Evolutionary conservation across 2,888 invertebrate genomes (phyloP), one percentile per base, ranked within the genome.

Genomic region (Synergus japonicus): DNA sequence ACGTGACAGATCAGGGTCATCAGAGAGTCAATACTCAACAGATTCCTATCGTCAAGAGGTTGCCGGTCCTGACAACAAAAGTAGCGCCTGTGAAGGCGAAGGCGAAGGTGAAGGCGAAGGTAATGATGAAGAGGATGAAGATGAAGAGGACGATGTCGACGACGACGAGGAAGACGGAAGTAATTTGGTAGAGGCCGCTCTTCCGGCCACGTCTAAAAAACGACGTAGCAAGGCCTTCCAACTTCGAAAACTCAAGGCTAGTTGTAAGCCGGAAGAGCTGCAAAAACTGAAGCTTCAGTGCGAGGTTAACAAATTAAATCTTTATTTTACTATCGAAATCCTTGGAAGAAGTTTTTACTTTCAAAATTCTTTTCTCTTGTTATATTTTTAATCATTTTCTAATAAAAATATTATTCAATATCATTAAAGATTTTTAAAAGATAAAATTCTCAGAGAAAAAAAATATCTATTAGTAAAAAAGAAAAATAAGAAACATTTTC

Each of bases 261-360:
- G 96, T 83, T 97, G 97, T 90, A 96, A 96, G 88, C 96, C 96
- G 0, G 96, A 96, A 82, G 95, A 96, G 85, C 93, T 97, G 81
- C 96, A 96, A 88, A 95, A 95, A 85, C 93, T 97, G 79, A 97
- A 94, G 93, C 92, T 94, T 76, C 95, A 95, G 84, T 96, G 96
- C 90, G 96, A 96, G 91, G 92, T 93, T 15, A 69, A 83, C 81
- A 73, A n/a, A 46, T 41, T n/a, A n/a, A 5, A 13, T n/a, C 1
- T n/a, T 54, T n/a, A 5, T 54, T 5, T 12, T 46, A 46, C 46
- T 10, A 46, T 37, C 37, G 37, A 37, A 37, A 7, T 37, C 22
- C 22, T 29, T 29, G 37, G 5, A 37, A 37, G 37, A 37, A 37
- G 22, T 29, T 29, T 29, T 29, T 29, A 29, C 22, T 29, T 29